Percentiles rank a stretch among this genome's conserved stretches.
Conservation (phyloP, 2,888 invertebrate genomes). For the Geophilus truncorum region DNA sequence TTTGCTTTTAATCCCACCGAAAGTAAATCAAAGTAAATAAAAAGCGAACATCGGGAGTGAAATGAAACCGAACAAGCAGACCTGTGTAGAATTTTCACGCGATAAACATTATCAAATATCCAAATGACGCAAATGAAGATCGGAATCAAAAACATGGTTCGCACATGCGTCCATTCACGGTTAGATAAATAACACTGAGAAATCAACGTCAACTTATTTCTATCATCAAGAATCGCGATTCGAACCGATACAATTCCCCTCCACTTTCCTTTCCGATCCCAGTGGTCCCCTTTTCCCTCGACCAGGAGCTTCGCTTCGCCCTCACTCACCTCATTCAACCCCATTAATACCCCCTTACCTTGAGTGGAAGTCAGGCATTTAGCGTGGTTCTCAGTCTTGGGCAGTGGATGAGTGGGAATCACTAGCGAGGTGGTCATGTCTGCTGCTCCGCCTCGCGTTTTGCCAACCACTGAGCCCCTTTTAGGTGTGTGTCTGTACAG, state of each 20-base stretch:
- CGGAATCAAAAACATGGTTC: background rate
- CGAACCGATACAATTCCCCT: background rate
- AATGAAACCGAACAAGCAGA: background rate
- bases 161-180: background rate
- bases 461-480: slow-evolving; percentile 19
- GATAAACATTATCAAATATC: background rate
- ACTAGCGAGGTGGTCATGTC: slow-evolving; percentile 38
- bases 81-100: background rate
- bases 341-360: slow-evolving; percentile 29
- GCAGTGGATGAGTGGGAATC: slow-evolving; percentile 34
- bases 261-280: background rate
- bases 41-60: background rate
- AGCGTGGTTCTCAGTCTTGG: slow-evolving; percentile 33
- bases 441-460: slow-evolving; percentile 20
- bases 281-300: background rate
- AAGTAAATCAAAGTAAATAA: background rate
- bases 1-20: background rate
- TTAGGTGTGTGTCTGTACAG: slow-evolving; percentile 20
- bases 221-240: background rate
- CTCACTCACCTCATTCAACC: too few species aligned
- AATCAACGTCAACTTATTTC: background rate
- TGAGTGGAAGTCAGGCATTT: slow-evolving; percentile 31
- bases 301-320: background rate
- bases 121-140: background rate
- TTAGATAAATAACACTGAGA: background rate